Base-by-base conservation (phyloP, 2,797 vertebrate genomes). In the Echiichthys vipera region DNA sequence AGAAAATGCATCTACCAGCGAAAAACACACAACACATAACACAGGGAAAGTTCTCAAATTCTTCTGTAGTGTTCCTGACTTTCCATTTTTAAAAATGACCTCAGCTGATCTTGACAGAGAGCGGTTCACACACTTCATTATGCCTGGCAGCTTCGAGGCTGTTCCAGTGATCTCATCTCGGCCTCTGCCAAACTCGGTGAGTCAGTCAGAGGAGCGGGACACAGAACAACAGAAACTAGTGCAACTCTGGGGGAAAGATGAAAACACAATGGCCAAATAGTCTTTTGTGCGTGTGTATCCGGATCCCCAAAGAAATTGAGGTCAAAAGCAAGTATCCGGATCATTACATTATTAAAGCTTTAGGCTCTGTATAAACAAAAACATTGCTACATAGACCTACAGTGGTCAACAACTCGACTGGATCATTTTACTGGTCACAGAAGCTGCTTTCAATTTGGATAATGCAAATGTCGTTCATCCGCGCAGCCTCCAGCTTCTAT, bases 81-180 rank as follows among this genome's bases (percentile, higher is more conserved):
- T 57, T 42, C 4, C 20, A 27, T 18, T 53, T 54, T 7, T 58
- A 43, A 47, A 49, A 62, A 47, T 7, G 7, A 43, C 56, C 39
- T 1, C 18, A 36, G 39, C 22, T 8, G 25, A 54, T 64, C 27
- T 37, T 1, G 24, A 51, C 49, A 11, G 42, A 53, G 42, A 22
- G n/a, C 37, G 64, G 46, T 58, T 42, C 57, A 37, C 34, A 64
- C 18, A 37, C 57, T 68, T 77, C 24, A 25, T 62, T 32, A 20
- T 46, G 34, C 43, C 72, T 69, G 84, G 77, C 84, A 76, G 80
- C 71, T 43, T 32, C 13, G n/a, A 74, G 20, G 57, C 78, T 37
- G 62, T 79, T 89, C 65, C 75, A 73, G 46, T 85, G 84, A 89
- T 75, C 79, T 90, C 88, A 85, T 77, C 73, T 68, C 32, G 30